phyloP scores from a whole-genome alignment of 1,140 invertebrate genomes.

The Diachasmimorpha longicaudata region DNA sequence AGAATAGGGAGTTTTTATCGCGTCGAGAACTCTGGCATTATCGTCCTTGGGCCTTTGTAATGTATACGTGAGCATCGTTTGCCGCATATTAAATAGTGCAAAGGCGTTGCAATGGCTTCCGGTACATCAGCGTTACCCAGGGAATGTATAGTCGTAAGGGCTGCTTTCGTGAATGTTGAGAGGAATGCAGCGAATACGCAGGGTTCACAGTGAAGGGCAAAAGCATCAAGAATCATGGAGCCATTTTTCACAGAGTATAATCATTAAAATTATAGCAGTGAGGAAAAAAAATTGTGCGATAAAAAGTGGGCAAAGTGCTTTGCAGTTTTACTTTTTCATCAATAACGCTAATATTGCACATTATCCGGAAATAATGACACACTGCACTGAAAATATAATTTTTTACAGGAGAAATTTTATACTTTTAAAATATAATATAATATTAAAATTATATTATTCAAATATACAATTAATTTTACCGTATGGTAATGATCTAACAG shows the following conservation, averaged over 20 bases:
- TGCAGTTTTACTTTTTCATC: background rate
- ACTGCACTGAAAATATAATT: no score
- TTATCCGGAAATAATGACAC: background rate
- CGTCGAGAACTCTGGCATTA: conserved; percentile 14
- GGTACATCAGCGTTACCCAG: conserved; percentile 19
- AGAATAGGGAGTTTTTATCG: conserved; percentile 20
- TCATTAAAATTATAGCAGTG: background rate
- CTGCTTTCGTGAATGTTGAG: background rate
- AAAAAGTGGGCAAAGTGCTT: background rate
- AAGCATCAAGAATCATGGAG: background rate
- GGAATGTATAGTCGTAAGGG: conserved; percentile 3
- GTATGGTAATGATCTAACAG: no score
- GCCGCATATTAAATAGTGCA: conserved; percentile 33
- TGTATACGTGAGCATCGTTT: conserved; percentile 18
- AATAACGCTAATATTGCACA: background rate
- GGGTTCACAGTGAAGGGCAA: background rate
- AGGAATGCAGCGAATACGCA: background rate
- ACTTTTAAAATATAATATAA: no score
- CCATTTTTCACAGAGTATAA: background rate
- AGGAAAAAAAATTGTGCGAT: background rate
- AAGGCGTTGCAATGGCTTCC: conserved; percentile 28
- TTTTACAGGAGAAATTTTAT: no score
- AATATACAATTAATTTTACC: no score
- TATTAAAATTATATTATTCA: no score
- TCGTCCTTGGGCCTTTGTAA: conserved; percentile 27